Percentiles rank a stretch among this genome's conserved stretches.
Evolutionary conservation across 1,140 invertebrate species (phyloP).

Genomic region (Homalodisca vitripennis): DNA sequence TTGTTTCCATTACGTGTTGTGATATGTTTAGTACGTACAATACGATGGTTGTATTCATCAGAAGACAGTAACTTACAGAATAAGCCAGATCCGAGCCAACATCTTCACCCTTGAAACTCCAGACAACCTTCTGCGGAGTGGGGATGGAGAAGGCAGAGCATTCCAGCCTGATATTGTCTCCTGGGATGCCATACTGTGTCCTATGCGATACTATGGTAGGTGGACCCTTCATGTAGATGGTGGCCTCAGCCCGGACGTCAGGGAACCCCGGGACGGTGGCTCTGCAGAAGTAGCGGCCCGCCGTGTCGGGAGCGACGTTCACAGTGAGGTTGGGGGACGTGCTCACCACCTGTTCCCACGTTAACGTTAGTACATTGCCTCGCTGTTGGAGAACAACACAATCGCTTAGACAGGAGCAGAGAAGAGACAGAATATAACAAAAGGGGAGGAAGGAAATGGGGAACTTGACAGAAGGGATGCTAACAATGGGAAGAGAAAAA

Average conservation of each 20-base stretch:
- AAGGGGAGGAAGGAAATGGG: no score
- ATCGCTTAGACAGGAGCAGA: not conserved
- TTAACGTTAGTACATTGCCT: slow-evolving; percentile 18
- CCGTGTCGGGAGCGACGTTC: slow-evolving; percentile 69
- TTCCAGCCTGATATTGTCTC: slow-evolving; percentile 79
- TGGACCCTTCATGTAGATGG: slow-evolving; percentile 79
- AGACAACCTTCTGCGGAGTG: slow-evolving; percentile 78
- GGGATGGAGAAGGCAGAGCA: slow-evolving; percentile 87
- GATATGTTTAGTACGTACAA: no score
- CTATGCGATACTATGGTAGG: slow-evolving; percentile 81
- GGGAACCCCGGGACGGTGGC: slow-evolving; percentile 79
- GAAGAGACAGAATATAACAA: no score
- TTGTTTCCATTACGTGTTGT: no score
- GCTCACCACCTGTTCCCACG: slow-evolving; percentile 58
- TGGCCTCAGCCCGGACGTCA: slow-evolving; percentile 78
- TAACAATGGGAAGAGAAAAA: no score
- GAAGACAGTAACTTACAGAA: slow-evolving; percentile 38
- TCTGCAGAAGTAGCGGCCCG: slow-evolving; percentile 85
- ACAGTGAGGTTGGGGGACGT: slow-evolving; percentile 69
- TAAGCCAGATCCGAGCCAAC: slow-evolving; percentile 56
- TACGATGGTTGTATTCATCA: not conserved
- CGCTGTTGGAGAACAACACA: slow-evolving; percentile 13
- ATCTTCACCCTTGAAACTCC: slow-evolving; percentile 79
- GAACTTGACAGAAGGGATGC: no score
- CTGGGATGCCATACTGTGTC: slow-evolving; percentile 79